Conservation (phyloP, 2,113 vertebrate genomes). For the zebrafish (Danio rerio) region DNA sequence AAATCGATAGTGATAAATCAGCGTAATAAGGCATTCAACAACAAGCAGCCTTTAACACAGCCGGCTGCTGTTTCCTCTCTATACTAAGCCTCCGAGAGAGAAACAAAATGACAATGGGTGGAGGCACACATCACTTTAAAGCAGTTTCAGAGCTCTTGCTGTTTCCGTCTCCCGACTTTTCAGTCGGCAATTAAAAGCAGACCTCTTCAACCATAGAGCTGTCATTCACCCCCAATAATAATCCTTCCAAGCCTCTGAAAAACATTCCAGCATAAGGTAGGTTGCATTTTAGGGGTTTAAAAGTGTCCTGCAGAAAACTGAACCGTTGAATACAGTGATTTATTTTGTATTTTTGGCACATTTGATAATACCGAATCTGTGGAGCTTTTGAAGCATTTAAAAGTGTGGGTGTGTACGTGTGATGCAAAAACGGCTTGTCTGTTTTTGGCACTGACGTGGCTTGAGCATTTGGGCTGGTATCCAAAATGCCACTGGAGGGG, state of each 20-base stretch:
- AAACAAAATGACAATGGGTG: constrained; percentile 15
- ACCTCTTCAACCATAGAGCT: constrained; percentile 17
- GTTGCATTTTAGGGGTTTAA: constrained; percentile 29
- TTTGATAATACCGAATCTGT: constrained; percentile 1
- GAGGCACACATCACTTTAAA: constrained; percentile 24
- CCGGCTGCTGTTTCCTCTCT: constrained; percentile 48
- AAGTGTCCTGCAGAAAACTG: neutral
- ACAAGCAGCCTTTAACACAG: constrained; percentile 58
- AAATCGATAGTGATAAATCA: constrained; percentile 74
- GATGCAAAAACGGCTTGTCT: neutral
- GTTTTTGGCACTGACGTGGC: constrained; percentile 11
- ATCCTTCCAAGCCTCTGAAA: neutral
- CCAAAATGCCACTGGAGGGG: constrained; percentile 42
- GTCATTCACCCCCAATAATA: constrained; percentile 14
- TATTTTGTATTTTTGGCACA: constrained; percentile 7
- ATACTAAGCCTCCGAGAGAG: neutral
- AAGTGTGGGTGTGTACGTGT: neutral
- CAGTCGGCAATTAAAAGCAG: constrained; percentile 33
- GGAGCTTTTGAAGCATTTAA: neutral
- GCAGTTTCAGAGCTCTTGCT: neutral
- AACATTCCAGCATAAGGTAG: constrained; percentile 16
- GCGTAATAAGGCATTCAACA: constrained; percentile 68
- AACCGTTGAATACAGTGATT: neutral
- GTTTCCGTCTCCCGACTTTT: neutral
- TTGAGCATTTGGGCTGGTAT: neutral